Evolutionary conservation across 2,888 invertebrate genomes (phyloP), one percentile per base, ranked within the genome.

Genomic region (Noctuana brunneofusca): DNA sequence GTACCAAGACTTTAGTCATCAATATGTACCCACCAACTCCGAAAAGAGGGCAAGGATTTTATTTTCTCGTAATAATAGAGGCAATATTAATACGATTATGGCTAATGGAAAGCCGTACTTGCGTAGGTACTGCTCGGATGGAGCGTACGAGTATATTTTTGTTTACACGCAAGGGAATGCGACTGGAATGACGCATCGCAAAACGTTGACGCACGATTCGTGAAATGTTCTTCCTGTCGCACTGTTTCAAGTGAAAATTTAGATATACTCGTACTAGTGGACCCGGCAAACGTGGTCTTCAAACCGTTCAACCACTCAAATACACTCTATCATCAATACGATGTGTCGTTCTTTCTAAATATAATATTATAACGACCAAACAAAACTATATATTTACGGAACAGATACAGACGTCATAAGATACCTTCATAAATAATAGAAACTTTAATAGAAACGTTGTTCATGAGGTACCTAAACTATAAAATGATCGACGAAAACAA

Each of bases 121-220:
- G 20, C 46, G 22, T 48, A 48, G 46, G 22, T 48, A 48, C n/a
- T 12, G 14, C 16, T 20, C 48, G 32, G 46, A 46, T 46, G 46
- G 9, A 11, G 11, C 12, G 76, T 76, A 16, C 41, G 41, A 16
- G 41, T 41, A 72, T 83, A 84, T 82, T 84, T 84, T 78, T 83
- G 85, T 85, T 85, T 82, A 80, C 70, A 65, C 67, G 64, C 65
- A 68, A 62, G 65, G 73, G 76, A 81, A 79, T 80, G 79, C 77
- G 72, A 68, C 65, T 71, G 71, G 65, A 68, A 70, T 84, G 85
- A 83, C 82, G 85, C 81, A 83, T 70, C 69, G 68, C 57, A 46
- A 62, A 62, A 67, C 70, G 75, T 74, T 80, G 79, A 78, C 79
- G 77, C 74, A 78, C 67, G 68, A 65, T 83, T 81, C 80, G 77